Evolutionary conservation across 2,113 vertebrate species (phyloP).

Genomic region (Ciconia stormi): DNA sequence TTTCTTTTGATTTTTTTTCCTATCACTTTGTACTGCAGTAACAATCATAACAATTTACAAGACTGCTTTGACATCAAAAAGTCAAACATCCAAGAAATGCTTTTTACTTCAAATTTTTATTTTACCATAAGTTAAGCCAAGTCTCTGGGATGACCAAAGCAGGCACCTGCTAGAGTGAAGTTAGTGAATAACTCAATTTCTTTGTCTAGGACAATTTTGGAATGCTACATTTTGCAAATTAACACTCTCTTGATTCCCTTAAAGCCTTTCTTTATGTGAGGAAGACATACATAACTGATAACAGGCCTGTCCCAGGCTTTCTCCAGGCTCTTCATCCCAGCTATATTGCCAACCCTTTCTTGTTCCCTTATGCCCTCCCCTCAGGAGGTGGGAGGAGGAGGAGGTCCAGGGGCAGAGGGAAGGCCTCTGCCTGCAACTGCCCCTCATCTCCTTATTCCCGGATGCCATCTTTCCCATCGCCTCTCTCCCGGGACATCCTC

Average conservation of each 20-base stretch:
- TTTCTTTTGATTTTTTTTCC: background rate
- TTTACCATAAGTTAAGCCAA: background rate
- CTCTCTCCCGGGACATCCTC: background rate
- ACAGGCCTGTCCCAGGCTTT: background rate
- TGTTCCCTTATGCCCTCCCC: background rate
- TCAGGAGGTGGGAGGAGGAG: background rate
- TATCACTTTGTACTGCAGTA: background rate
- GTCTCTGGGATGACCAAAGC: background rate
- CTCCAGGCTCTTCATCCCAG: background rate
- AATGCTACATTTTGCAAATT: background rate
- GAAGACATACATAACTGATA: background rate
- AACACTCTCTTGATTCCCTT: background rate
- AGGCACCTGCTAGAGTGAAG: background rate
- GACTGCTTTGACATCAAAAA: background rate
- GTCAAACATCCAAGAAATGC: background rate
- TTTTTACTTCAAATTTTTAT: background rate
- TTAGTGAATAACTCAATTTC: background rate
- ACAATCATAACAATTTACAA: background rate
- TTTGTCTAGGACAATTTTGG: background rate
- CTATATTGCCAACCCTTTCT: background rate
- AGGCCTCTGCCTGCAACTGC: background rate
- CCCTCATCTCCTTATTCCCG: background rate
- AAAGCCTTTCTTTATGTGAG: background rate
- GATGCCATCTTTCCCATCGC: accelerated
- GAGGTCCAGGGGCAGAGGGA: background rate